These are phyloP conservation scores for Lineus longissimus DNA, from an alignment of 1,140 invertebrate genomes.

Conservation along the genomic window DNA sequence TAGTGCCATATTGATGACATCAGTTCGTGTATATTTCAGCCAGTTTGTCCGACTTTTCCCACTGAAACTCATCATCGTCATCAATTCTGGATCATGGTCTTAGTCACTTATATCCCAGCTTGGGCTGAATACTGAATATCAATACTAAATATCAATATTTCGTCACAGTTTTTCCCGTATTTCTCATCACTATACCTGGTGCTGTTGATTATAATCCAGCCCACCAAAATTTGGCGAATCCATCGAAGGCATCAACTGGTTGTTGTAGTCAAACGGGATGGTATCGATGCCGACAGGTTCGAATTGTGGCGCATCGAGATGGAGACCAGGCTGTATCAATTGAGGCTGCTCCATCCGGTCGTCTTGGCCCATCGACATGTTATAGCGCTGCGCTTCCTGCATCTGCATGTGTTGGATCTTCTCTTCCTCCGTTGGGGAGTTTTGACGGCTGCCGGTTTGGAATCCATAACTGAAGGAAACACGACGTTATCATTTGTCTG, in stretches of 20 bases:
- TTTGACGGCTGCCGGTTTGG: slow-evolving; percentile 75
- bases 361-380: slow-evolving; percentile 17
- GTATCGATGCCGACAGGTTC: slow-evolving; percentile 51
- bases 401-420: slow-evolving; percentile 39
- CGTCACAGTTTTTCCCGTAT: too few relatives aligned
- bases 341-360: slow-evolving; percentile 29
- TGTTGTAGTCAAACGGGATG: slow-evolving; percentile 50
- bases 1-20: too few relatives aligned
- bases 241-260: slow-evolving; percentile 50
- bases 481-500: too few relatives aligned
- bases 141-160: too few relatives aligned
- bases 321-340: slow-evolving; percentile 33
- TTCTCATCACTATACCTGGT: too few relatives aligned
- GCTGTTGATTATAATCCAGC: slow-evolving; percentile 51
- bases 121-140: too few relatives aligned
- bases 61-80: too few relatives aligned
- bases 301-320: slow-evolving; percentile 43
- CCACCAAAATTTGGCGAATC: slow-evolving; percentile 52
- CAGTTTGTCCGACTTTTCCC: too few relatives aligned
- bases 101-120: too few relatives aligned
- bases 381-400: slow-evolving; percentile 17
- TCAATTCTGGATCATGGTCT: too few relatives aligned
- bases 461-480: too few relatives aligned
- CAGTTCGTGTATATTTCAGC: too few relatives aligned
- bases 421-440: slow-evolving; percentile 83